phyloP scores from a whole-genome alignment of 2,797 vertebrate genomes.

The Eptatretus atami region DNA sequence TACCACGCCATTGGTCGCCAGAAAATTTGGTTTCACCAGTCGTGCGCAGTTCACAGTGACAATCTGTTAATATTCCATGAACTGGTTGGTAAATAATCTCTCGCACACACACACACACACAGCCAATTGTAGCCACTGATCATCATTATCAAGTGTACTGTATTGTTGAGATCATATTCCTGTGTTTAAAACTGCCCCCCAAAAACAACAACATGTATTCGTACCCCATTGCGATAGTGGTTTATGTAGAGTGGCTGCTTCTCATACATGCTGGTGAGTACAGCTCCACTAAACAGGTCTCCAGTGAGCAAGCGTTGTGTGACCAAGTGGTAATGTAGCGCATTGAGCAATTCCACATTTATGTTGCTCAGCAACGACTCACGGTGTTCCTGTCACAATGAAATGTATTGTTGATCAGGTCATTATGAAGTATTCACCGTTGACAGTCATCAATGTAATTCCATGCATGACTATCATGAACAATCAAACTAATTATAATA shows the following conservation, averaged over 20 bases:
- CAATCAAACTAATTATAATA: too few relatives aligned
- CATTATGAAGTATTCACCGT: too few relatives aligned
- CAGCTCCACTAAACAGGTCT: constrained; percentile 42
- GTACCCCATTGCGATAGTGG: constrained; percentile 72
- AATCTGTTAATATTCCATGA: constrained; percentile 20
- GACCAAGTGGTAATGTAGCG: constrained; percentile 89
- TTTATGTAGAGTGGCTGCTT: constrained; percentile 58
- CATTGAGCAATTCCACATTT: constrained; percentile 84
- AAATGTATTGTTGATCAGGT: too few relatives aligned
- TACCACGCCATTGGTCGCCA: constrained; percentile 76
- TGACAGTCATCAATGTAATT: too few relatives aligned
- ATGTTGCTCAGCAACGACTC: constrained; percentile 89
- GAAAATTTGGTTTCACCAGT: constrained; percentile 64
- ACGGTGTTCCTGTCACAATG: constrained; percentile 38
- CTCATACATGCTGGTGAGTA: constrained; percentile 74
- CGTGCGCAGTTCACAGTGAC: constrained; percentile 85
- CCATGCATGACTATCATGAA: too few relatives aligned
- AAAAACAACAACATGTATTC: constrained; percentile 8
- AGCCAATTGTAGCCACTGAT: too few relatives aligned
- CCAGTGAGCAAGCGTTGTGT: constrained; percentile 48
- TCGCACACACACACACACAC: too few relatives aligned
- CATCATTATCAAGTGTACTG: too few relatives aligned
- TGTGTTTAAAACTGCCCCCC: too few relatives aligned
- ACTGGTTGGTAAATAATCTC: background rate
- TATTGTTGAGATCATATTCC: too few relatives aligned